Evolutionary conservation across 2,113 vertebrate genomes (phyloP).

Genomic region (Apistogramma diplotaenia): DNA sequence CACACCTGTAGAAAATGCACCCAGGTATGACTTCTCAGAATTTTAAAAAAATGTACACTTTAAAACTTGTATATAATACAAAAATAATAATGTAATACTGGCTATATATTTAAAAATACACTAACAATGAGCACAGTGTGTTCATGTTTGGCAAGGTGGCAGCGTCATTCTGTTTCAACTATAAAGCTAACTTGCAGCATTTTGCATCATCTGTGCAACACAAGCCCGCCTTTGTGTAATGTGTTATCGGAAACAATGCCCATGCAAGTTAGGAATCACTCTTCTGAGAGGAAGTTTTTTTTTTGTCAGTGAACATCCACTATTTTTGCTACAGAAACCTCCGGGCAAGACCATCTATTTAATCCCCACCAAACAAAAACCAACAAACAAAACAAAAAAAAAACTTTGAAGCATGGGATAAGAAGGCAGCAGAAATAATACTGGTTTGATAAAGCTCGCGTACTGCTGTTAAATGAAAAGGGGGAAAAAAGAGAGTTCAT

Average conservation of each 20-base stretch:
- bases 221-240: not conserved
- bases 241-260: constrained; percentile 31
- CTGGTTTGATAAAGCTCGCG: not conserved
- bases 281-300: not conserved
- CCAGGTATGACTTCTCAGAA: too few relatives aligned
- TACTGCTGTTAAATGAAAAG: not conserved
- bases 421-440: not conserved
- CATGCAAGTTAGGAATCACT: constrained; percentile 20
- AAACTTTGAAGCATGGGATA: not conserved
- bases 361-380: too few relatives aligned
- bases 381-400: too few relatives aligned
- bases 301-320: not conserved
- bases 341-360: not conserved
- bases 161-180: constrained; percentile 15
- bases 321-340: not conserved
- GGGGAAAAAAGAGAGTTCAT: not conserved
- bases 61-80: not conserved
- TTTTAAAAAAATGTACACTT: not conserved
- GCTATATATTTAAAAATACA: not conserved
- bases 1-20: not conserved
- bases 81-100: not conserved
- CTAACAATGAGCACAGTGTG: not conserved
- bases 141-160: not conserved
- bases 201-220: constrained; percentile 67
- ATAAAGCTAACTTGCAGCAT: constrained; percentile 48